Evolutionary conservation across 1,140 invertebrate species (phyloP).

Genomic region (Leptinotarsa lineolata): DNA sequence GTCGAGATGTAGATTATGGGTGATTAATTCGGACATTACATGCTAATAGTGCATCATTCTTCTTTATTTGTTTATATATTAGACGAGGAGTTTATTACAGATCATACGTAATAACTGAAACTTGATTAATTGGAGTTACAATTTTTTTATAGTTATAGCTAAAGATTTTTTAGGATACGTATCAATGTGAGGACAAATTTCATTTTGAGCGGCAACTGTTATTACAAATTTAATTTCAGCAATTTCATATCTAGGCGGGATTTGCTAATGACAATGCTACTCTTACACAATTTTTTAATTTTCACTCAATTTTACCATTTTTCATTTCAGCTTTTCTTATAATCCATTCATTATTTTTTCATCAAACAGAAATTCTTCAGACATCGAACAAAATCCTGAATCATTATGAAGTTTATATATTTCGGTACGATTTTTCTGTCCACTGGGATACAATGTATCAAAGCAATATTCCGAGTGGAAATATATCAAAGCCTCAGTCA

Average conservation of each 20-base stretch:
- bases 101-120: conserved; percentile 59
- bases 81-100: conserved; percentile 63
- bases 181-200: conserved; percentile 73
- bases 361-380: too few species aligned
- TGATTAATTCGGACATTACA: conserved; percentile 64
- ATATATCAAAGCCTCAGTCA: neutral
- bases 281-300: conserved; percentile 70
- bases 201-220: conserved; percentile 72
- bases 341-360: conserved; percentile 66
- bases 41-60: conserved; percentile 62
- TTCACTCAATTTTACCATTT: conserved; percentile 73
- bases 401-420: too few species aligned
- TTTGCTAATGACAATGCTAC: conserved; percentile 72
- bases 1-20: conserved; percentile 61
- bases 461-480: neutral
- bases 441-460: neutral
- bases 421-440: neutral
- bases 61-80: conserved; percentile 62
- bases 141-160: conserved; percentile 66
- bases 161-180: conserved; percentile 73
- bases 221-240: conserved; percentile 73
- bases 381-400: too few species aligned
- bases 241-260: conserved; percentile 69
- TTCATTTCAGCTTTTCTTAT: conserved; percentile 63
- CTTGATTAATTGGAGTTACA: conserved; percentile 62